A percentile compares a stretch with the other conserved stretches of the same genome.
Evolutionary conservation across 2,113 vertebrate genomes (phyloP).

Genomic region (Mesembrinibis cayennensis): DNA sequence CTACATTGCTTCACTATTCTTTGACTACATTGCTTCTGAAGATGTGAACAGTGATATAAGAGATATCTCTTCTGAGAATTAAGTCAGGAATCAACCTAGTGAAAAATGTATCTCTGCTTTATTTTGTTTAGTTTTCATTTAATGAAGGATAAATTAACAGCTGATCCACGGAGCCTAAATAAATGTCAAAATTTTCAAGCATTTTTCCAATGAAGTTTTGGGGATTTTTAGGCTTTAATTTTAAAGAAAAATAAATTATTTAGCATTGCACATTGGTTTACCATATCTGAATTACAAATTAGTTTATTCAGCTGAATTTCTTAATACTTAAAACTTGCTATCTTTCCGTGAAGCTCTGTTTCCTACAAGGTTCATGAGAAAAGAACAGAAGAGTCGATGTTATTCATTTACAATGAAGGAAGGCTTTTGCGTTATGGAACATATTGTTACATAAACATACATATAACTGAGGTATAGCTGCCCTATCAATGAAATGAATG

Average conservation of each 20-base stretch:
- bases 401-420: not conserved
- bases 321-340: not conserved
- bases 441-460: not conserved
- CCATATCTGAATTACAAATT: not conserved
- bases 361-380: not conserved
- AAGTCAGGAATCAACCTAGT: slow-evolving; percentile 7
- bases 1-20: not conserved
- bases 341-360: not conserved
- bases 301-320: not conserved
- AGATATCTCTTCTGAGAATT: not conserved
- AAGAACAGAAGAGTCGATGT: not conserved
- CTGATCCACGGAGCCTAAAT: not conserved
- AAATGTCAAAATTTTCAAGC: slow-evolving; percentile 16
- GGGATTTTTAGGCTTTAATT: not conserved
- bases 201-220: not conserved
- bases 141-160: slow-evolving; percentile 43
- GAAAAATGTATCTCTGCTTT: slow-evolving; percentile 3
- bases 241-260: slow-evolving; percentile 32
- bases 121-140: slow-evolving; percentile 5
- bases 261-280: not conserved
- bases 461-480: not conserved
- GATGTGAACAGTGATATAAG: not conserved
- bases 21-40: not conserved
- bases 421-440: not conserved
- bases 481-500: not conserved